These are phyloP conservation scores for Nemotelus pantherinus DNA, from an alignment of 2,888 invertebrate species.

Conservation along the genomic window DNA sequence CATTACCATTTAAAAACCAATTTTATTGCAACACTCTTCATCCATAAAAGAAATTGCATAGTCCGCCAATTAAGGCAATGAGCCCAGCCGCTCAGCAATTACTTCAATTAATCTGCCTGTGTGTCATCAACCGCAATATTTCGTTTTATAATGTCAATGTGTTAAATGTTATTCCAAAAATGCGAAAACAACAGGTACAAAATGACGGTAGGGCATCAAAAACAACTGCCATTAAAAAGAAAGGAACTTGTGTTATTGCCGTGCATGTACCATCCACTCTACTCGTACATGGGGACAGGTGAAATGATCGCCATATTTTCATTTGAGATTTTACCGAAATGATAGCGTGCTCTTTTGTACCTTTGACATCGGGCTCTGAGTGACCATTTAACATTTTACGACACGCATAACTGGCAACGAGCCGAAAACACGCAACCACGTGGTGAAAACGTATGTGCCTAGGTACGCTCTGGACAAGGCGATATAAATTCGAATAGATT, in stretches of 20 bases:
- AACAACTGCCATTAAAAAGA: neutral
- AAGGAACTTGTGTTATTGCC: neutral
- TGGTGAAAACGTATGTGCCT: conserved; percentile 24
- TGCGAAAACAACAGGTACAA: neutral
- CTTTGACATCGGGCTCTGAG: conserved; percentile 40
- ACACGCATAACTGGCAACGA: conserved; percentile 36
- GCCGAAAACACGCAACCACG: conserved; percentile 42
- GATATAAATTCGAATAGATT: neutral
- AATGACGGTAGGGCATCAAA: neutral
- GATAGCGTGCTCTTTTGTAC: conserved; percentile 40
- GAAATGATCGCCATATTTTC: conserved; percentile 21
- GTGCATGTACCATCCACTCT: no score
- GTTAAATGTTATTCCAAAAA: neutral
- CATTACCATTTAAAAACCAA: no score
- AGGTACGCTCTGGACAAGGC: no score
- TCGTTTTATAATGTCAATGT: neutral
- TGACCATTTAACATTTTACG: conserved; percentile 43
- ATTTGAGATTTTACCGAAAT: conserved; percentile 34
- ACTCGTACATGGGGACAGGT: conserved; percentile 14
- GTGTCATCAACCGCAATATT: conserved; percentile 4
- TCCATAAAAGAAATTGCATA: no score
- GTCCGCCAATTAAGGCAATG: no score
- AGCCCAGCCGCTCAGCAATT: no score
- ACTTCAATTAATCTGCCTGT: neutral
- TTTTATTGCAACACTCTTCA: no score